Evolutionary conservation across 2,888 invertebrate genomes (phyloP).

Genomic region (Pilophorus perplexus): DNA sequence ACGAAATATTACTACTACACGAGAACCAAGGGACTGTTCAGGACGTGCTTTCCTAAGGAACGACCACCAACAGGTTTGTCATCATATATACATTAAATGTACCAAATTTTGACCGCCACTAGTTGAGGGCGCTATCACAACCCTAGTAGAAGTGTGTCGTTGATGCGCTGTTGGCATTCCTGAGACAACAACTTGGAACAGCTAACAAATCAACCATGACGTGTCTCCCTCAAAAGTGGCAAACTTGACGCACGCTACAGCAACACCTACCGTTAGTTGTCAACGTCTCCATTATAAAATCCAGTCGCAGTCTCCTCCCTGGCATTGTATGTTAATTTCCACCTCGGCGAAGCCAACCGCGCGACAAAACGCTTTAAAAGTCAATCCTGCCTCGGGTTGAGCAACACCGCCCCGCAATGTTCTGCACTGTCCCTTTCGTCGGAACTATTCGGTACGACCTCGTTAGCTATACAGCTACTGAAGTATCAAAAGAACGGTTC

Average conservation of each 20-base stretch:
- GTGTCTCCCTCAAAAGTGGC: too few species aligned
- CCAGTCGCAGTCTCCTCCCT: not conserved
- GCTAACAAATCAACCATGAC: too few species aligned
- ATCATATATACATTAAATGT: too few species aligned
- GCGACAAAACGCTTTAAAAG: not conserved
- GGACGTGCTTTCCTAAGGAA: conserved; percentile 91
- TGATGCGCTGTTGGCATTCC: not conserved
- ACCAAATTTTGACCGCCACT: too few species aligned
- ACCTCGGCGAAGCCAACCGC: not conserved
- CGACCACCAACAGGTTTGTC: conserved; percentile 74
- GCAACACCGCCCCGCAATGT: too few species aligned
- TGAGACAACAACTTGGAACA: conserved; percentile 1
- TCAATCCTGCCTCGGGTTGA: too few species aligned
- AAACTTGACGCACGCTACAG: too few species aligned
- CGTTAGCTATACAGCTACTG: too few species aligned
- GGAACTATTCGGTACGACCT: too few species aligned
- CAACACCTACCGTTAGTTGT: not conserved
- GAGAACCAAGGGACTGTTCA: conserved; percentile 88
- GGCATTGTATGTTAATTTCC: not conserved
- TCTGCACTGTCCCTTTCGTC: too few species aligned
- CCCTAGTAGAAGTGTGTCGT: not conserved
- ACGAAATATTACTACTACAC: conserved; percentile 85
- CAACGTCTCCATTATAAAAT: not conserved
- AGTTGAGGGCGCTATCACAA: too few species aligned
- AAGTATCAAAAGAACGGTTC: too few species aligned